phyloP scores from a whole-genome alignment of 2,113 vertebrate genomes.

The Arvicanthis niloticus region DNA sequence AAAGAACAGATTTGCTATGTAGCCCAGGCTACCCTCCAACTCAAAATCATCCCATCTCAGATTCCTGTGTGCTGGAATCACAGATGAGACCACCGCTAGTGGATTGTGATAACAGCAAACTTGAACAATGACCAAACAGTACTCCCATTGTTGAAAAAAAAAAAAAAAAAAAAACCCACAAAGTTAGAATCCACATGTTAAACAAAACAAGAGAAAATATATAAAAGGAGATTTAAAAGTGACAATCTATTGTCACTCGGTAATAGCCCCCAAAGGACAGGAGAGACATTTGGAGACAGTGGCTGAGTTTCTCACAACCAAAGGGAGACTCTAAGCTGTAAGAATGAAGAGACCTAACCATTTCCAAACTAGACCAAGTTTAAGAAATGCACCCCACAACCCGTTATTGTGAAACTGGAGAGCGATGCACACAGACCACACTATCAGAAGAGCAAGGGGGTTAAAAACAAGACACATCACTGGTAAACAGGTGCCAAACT shows the following conservation, averaged over 20 bases:
- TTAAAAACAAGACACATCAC: neutral
- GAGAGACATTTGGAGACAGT: neutral
- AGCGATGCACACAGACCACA: neutral
- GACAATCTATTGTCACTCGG: neutral
- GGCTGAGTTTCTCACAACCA: neutral
- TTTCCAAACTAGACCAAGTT: neutral
- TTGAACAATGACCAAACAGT: slow-evolving; percentile 12
- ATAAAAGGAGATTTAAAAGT: neutral
- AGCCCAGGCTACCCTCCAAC: neutral
- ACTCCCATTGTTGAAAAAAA: neutral
- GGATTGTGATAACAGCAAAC: neutral
- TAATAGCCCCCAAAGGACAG: neutral
- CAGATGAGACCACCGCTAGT: neutral
- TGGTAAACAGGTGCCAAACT: neutral
- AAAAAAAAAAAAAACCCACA: neutral
- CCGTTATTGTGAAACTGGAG: neutral
- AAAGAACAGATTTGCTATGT: neutral
- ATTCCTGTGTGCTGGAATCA: too few relatives aligned
- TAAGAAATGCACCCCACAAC: neutral
- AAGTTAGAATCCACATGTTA: neutral
- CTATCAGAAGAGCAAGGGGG: neutral
- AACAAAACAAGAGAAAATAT: neutral
- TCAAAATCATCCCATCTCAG: neutral
- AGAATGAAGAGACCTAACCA: neutral
- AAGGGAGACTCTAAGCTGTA: neutral